Conservation (phyloP, 2,113 vertebrate genomes). For the Brachirus orientalis region DNA sequence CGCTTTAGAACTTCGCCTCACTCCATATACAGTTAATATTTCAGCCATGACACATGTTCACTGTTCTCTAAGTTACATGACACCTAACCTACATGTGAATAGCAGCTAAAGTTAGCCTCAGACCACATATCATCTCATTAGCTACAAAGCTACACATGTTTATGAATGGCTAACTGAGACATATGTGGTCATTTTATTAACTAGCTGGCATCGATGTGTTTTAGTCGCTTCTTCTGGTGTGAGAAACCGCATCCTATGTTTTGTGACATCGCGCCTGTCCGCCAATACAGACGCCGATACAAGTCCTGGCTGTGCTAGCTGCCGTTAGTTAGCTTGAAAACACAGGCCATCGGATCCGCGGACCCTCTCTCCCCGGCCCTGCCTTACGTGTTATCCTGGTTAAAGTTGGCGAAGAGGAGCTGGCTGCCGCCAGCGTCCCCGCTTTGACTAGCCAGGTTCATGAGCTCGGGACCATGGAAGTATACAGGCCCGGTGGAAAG, state of each 20-base stretch:
- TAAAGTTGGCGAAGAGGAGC: conserved; percentile 99
- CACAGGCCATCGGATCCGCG: conserved; percentile 52
- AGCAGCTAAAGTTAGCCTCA: conserved; percentile 50
- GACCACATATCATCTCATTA: conserved; percentile 40
- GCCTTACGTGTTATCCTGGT: conserved; percentile 99
- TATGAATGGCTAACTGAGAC: not conserved
- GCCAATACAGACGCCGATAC: not conserved
- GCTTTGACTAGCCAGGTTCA: conserved; percentile 97
- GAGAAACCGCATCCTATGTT: fast-evolving
- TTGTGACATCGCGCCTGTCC: not conserved
- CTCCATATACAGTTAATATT: too few species aligned
- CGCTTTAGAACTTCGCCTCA: not conserved
- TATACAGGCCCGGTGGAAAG: conserved; percentile 51
- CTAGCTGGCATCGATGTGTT: not conserved
- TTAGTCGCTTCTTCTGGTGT: fast-evolving
- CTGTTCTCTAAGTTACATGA: conserved; percentile 3
- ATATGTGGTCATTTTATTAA: not conserved
- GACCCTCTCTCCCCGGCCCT: conserved; percentile 53
- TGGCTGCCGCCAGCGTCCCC: conserved; percentile 94
- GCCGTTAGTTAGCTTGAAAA: conserved; percentile 33
- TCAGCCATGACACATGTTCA: not conserved
- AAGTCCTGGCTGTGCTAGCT: conserved; percentile 20
- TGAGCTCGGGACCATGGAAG: conserved; percentile 81
- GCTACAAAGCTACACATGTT: conserved; percentile 34
- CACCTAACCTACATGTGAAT: conserved; percentile 15